Conservation (phyloP, 1,140 invertebrate genomes). For the Paralvinella palmiformis region DNA sequence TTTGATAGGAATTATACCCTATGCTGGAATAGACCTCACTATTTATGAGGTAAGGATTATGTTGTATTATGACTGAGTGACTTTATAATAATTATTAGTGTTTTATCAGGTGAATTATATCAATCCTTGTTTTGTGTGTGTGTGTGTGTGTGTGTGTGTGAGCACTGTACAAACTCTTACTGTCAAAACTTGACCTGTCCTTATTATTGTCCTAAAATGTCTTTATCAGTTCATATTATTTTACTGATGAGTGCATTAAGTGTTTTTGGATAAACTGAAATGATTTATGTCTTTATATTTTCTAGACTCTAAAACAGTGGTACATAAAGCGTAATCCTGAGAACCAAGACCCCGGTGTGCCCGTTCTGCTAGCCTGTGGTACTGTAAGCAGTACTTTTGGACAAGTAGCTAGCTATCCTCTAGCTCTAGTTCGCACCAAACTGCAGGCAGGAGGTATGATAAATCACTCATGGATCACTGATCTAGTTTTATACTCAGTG, state of each 20-base stretch:
- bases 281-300: too few species aligned
- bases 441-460: slow-evolving; percentile 67
- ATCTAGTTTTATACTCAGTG: too few species aligned
- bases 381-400: slow-evolving; percentile 89
- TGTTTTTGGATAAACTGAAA: too few species aligned
- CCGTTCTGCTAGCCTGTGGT: slow-evolving; percentile 80
- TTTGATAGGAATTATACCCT: slow-evolving; percentile 95
- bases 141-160: too few species aligned
- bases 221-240: not conserved
- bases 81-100: too few species aligned
- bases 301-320: slow-evolving; percentile 16
- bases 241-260: not conserved
- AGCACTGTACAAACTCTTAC: too few species aligned
- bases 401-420: slow-evolving; percentile 93
- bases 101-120: too few species aligned
- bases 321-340: slow-evolving; percentile 14
- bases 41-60: slow-evolving; percentile 87
- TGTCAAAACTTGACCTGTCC: too few species aligned
- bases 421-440: slow-evolving; percentile 88
- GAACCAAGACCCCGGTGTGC: slow-evolving; percentile 54
- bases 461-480: too few species aligned
- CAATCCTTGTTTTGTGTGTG: too few species aligned
- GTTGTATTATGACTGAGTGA: too few species aligned
- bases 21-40: slow-evolving; percentile 97
- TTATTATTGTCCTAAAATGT: too few species aligned